Percentiles rank a stretch among this genome's conserved stretches.
These are phyloP conservation scores for Rugalucina vietnamica DNA, from an alignment of 2,888 invertebrate genomes.

Conservation along the genomic window DNA sequence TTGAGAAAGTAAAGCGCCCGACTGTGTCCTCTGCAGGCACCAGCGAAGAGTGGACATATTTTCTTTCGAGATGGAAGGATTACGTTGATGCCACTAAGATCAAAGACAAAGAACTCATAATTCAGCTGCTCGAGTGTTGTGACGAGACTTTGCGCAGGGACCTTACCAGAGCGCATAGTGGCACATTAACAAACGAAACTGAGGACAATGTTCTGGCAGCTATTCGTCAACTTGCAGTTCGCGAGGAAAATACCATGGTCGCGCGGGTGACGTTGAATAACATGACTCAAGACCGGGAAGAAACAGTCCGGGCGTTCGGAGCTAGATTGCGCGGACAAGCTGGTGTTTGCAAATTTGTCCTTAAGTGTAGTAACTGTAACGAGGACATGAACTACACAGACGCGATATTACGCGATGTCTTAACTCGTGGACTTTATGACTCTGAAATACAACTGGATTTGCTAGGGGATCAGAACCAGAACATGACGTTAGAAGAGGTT, in stretches of 20 bases:
- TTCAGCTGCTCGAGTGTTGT: constrained; percentile 64
- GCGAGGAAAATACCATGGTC: constrained; percentile 34
- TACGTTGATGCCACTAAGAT: constrained; percentile 63
- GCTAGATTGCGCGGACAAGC: constrained; percentile 64
- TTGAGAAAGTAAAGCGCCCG: background rate
- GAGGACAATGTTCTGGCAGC: constrained; percentile 27
- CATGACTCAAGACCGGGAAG: constrained; percentile 62
- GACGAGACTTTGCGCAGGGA: constrained; percentile 60
- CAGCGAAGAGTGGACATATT: constrained; percentile 61
- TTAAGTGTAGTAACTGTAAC: constrained; percentile 40
- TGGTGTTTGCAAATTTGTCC: constrained; percentile 54
- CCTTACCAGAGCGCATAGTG: constrained; percentile 38
- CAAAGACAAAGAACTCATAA: constrained; percentile 37
- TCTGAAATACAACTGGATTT: constrained; percentile 40
- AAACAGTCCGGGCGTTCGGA: constrained; percentile 58
- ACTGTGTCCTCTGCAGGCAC: constrained; percentile 28
- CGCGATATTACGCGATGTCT: constrained; percentile 45
- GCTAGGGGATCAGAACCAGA: constrained; percentile 41
- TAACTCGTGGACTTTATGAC: constrained; percentile 11
- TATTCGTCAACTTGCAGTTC: constrained; percentile 44
- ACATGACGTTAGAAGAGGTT: constrained; percentile 61
- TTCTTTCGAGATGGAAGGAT: constrained; percentile 55
- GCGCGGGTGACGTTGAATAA: constrained; percentile 38
- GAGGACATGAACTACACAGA: constrained; percentile 46
- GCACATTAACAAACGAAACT: background rate